Conservation (phyloP, 2,113 vertebrate genomes). For the Cyphomyrus discorhynchus region DNA sequence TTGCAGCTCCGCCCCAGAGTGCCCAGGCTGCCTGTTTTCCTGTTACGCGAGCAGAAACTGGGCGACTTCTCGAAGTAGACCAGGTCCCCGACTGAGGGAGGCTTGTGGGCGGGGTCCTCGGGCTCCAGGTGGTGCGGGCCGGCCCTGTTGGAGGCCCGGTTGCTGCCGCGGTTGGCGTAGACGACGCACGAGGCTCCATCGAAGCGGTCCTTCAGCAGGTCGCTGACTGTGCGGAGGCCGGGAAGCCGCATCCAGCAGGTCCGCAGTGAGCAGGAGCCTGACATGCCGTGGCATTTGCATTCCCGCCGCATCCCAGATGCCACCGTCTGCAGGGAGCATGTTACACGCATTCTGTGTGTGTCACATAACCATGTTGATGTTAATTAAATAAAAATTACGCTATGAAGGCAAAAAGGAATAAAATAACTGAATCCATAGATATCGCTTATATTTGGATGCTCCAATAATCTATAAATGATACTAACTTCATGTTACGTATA, state of each 20-base stretch:
- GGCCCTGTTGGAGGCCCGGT: conserved; percentile 79
- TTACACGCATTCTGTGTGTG: not conserved
- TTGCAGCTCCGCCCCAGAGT: conserved; percentile 86
- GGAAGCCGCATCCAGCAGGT: conserved; percentile 98
- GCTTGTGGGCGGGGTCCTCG: conserved; percentile 88
- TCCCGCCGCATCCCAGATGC: conserved; percentile 94
- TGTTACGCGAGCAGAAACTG: conserved; percentile 91
- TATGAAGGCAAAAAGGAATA: not conserved
- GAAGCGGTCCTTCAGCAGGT: conserved; percentile 92
- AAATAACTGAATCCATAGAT: not conserved
- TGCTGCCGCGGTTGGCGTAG: conserved; percentile 94
- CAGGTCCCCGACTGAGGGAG: conserved; percentile 80
- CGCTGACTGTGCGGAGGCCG: conserved; percentile 85
- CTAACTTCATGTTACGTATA: not conserved
- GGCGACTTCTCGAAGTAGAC: conserved; percentile 98
- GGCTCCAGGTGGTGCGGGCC: conserved; percentile 87
- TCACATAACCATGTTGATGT: not conserved
- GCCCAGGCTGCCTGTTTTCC: conserved; percentile 78
- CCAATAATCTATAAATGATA: not conserved
- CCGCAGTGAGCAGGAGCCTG: conserved; percentile 89
- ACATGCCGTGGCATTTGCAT: conserved; percentile 98
- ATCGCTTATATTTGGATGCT: not conserved
- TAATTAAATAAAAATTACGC: not conserved
- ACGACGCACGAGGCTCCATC: conserved; percentile 91
- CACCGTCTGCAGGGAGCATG: conserved; percentile 68